Conservation (phyloP, 2,888 invertebrate genomes). For the Noctuana brunneofusca region DNA sequence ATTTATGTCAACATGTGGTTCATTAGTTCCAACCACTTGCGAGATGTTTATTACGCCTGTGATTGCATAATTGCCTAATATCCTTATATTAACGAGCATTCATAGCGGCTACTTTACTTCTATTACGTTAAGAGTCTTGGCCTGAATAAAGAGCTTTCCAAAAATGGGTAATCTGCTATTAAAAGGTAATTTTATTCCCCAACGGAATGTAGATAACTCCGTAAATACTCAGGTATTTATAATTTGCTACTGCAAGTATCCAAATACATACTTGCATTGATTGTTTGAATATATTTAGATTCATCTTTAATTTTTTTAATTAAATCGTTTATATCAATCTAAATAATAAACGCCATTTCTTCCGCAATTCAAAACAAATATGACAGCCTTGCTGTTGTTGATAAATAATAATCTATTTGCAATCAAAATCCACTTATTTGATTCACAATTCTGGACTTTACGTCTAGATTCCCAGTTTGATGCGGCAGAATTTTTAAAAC, state of each 20-base stretch:
- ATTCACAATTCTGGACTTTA: no score
- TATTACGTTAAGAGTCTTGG: slow-evolving; percentile 16
- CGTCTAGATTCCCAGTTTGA: not conserved
- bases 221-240: not conserved
- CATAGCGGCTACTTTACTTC: slow-evolving; percentile 5
- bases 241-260: not conserved
- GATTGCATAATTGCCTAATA: slow-evolving; percentile 32
- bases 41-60: slow-evolving; percentile 20
- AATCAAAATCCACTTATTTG: no score
- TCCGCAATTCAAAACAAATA: not conserved
- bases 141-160: slow-evolving; percentile 3
- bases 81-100: slow-evolving; percentile 25
- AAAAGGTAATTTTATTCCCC: not conserved
- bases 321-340: not conserved
- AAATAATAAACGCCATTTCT: not conserved
- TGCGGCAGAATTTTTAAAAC: not conserved
- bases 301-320: not conserved
- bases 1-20: slow-evolving; percentile 34
- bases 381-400: no score
- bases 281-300: not conserved
- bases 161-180: slow-evolving; percentile 13
- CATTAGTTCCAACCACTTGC: slow-evolving; percentile 18
- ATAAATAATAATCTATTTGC: no score
- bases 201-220: not conserved
- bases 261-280: not conserved